A percentile compares a stretch with the other conserved stretches of the same genome.
phyloP scores from a whole-genome alignment of 1,140 invertebrate genomes.

The Popillia japonica region DNA sequence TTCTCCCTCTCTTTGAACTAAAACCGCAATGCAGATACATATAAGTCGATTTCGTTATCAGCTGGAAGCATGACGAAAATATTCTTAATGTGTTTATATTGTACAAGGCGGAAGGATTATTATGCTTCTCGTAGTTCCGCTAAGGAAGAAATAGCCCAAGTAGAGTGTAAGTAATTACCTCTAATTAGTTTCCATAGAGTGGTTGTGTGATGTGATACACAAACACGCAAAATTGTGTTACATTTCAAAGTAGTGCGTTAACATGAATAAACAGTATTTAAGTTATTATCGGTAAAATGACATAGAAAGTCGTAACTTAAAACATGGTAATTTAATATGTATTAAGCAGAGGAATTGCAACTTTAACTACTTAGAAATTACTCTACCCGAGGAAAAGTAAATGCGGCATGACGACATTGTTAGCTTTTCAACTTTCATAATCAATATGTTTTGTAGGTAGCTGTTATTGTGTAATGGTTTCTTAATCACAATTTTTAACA shows the following conservation, averaged over 20 bases:
- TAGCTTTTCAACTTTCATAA: too few species aligned
- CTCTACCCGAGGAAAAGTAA: too few species aligned
- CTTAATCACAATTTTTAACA: too few species aligned
- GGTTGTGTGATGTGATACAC: not conserved
- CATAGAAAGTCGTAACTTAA: too few species aligned
- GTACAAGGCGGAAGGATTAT: not conserved
- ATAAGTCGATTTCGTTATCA: constrained; percentile 14
- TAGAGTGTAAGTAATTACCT: not conserved
- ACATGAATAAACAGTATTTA: not conserved
- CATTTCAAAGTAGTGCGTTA: not conserved
- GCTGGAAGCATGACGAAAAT: constrained; percentile 1
- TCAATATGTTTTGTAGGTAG: too few species aligned
- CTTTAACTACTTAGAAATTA: too few species aligned
- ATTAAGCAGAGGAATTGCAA: too few species aligned
- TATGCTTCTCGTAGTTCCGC: not conserved
- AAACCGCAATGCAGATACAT: constrained; percentile 14
- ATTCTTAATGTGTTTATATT: constrained; percentile 11
- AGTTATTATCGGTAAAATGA: too few species aligned
- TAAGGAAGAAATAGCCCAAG: not conserved
- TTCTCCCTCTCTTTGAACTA: constrained; percentile 3
- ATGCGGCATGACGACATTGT: too few species aligned
- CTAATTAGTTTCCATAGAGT: not conserved
- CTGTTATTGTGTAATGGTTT: too few species aligned
- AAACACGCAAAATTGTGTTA: not conserved
- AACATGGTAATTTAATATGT: too few species aligned